These are phyloP conservation scores for Oncorhynchus gorbuscha DNA, from an alignment of 2,113 vertebrate species.

Conservation along the genomic window DNA sequence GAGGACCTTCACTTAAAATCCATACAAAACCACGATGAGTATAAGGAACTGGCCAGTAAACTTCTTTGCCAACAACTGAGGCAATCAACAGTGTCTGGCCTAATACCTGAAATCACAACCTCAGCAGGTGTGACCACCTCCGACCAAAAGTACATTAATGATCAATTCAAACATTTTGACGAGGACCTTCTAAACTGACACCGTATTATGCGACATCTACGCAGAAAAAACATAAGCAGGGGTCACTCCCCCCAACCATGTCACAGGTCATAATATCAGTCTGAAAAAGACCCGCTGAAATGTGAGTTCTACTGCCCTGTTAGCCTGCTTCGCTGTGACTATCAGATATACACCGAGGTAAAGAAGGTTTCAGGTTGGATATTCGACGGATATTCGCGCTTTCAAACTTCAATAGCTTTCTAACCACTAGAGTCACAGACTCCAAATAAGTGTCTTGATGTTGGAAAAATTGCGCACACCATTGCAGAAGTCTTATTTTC, in stretches of 20 bases:
- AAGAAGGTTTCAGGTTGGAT: no score
- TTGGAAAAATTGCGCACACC: no score
- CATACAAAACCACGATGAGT: background rate
- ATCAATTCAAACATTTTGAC: background rate
- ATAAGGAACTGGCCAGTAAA: slow-evolving; percentile 19
- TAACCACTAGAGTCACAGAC: no score
- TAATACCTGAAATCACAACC: background rate
- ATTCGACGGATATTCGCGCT: no score
- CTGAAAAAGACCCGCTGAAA: slow-evolving; percentile 2
- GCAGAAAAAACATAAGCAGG: background rate
- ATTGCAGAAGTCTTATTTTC: no score
- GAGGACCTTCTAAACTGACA: background rate
- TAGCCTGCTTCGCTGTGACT: slow-evolving; percentile 17
- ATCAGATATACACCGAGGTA: background rate
- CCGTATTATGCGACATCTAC: background rate
- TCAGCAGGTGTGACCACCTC: background rate
- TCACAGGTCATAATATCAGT: background rate
- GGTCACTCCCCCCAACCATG: slow-evolving; percentile 12
- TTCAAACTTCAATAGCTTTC: no score
- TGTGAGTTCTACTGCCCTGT: background rate
- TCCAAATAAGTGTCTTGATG: no score
- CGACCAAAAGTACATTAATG: background rate
- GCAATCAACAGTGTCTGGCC: background rate
- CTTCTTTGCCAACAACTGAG: slow-evolving; percentile 11
- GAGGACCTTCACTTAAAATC: slow-evolving; percentile 1